A percentile compares a stretch with the other conserved stretches of the same genome.
These are phyloP conservation scores for Chloroceryle aenea DNA, from an alignment of 2,113 vertebrate genomes.

Conservation along the genomic window DNA sequence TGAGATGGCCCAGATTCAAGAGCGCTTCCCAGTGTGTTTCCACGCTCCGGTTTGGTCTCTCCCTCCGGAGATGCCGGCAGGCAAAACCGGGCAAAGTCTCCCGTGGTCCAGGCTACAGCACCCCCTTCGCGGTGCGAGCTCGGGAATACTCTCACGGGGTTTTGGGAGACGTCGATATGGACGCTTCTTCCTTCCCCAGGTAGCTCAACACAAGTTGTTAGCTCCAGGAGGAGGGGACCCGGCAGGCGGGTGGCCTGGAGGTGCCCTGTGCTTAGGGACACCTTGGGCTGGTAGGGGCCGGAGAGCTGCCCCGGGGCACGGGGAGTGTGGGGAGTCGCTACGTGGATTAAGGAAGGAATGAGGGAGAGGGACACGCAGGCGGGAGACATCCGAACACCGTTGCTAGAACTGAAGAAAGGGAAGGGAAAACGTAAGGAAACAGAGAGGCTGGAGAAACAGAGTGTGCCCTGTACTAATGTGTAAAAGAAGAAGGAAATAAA, in stretches of 20 bases:
- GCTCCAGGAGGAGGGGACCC: neutral
- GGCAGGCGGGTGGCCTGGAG: neutral
- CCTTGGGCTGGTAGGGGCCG: too few relatives aligned
- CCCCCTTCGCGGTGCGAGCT: rapidly evolving
- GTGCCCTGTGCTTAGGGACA: too few relatives aligned
- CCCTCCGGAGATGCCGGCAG: neutral
- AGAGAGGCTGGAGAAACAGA: neutral
- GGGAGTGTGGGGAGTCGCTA: neutral
- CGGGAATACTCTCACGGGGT: neutral
- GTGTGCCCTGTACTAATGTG: neutral
- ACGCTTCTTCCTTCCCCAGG: neutral
- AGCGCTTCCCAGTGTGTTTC: neutral
- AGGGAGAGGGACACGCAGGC: neutral
- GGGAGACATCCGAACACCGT: rapidly evolving
- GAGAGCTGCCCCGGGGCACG: neutral
- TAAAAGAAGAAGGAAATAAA: neutral
- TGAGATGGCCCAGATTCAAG: neutral
- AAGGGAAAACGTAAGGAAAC: neutral
- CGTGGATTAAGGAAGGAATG: neutral
- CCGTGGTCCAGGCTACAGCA: neutral
- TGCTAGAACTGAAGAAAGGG: neutral
- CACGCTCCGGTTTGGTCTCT: too few relatives aligned
- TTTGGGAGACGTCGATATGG: neutral
- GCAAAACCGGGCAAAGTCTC: neutral
- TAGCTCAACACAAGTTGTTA: neutral